phyloP scores from a whole-genome alignment of 2,113 vertebrate genomes.

The Archilochus colubris region DNA sequence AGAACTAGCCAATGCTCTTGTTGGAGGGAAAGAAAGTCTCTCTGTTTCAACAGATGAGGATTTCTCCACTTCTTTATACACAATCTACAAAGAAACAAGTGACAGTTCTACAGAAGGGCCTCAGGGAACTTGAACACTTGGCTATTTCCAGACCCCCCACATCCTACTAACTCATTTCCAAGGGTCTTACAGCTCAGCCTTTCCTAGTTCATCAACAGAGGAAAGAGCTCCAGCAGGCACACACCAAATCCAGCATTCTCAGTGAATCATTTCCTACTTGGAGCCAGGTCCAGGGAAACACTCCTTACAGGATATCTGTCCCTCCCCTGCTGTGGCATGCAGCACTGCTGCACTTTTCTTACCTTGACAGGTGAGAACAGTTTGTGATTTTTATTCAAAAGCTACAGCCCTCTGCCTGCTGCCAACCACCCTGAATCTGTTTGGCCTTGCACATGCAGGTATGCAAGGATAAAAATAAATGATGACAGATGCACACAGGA shows the following conservation, averaged over 20 bases:
- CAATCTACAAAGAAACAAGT: conserved; percentile 79
- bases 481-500: neutral
- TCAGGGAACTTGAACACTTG: neutral
- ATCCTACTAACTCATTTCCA: neutral
- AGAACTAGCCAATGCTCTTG: conserved; percentile 67
- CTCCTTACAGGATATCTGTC: neutral
- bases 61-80: conserved; percentile 91
- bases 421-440: neutral
- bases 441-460: neutral
- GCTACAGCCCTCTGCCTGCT: neutral
- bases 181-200: neutral
- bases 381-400: neutral
- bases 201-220: neutral
- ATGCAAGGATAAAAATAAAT: neutral
- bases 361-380: neutral
- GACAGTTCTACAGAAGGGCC: neutral
- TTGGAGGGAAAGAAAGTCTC: conserved; percentile 77
- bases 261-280: neutral
- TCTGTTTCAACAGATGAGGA: conserved; percentile 71
- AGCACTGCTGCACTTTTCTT: neutral
- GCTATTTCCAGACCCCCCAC: neutral
- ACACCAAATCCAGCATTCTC: neutral
- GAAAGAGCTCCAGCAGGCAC: neutral
- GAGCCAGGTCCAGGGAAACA: neutral
- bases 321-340: neutral